These are phyloP conservation scores for Galagoides demidoff DNA, from an alignment of 2,797 vertebrate species.

Conservation along the genomic window DNA sequence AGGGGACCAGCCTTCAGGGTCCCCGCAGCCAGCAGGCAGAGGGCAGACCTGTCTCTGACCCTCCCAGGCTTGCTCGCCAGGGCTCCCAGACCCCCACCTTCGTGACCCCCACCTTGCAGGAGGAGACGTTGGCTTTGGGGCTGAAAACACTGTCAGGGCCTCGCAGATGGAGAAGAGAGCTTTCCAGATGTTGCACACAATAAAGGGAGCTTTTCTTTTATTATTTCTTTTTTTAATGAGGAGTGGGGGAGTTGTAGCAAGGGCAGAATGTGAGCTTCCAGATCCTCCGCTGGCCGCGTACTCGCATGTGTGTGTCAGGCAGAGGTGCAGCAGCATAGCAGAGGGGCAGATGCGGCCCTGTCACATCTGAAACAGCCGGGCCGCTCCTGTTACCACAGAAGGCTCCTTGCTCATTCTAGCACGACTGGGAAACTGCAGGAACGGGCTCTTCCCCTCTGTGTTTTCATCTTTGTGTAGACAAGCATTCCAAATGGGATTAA, in stretches of 20 bases:
- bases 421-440: neutral
- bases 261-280: slow-evolving; percentile 3
- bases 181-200: slow-evolving; percentile 65
- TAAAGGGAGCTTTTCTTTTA: slow-evolving; percentile 63
- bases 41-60: neutral
- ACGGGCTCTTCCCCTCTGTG: neutral
- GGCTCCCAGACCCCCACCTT: accelerated
- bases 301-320: neutral
- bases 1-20: neutral
- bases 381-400: neutral
- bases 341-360: neutral
- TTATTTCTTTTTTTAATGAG: slow-evolving; percentile 64
- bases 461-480: slow-evolving; percentile 52
- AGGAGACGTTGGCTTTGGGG: neutral
- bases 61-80: neutral
- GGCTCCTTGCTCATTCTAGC: neutral
- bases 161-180: slow-evolving; percentile 32
- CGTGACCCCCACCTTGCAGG: accelerated
- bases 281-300: accelerated
- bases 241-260: slow-evolving; percentile 14
- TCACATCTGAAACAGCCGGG: neutral
- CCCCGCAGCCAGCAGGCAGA: neutral
- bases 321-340: neutral
- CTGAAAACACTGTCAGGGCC: slow-evolving; percentile 14
- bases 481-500: slow-evolving; percentile 72